Conservation (phyloP, 1,140 invertebrate species). For the Latrodectus geometricus region DNA sequence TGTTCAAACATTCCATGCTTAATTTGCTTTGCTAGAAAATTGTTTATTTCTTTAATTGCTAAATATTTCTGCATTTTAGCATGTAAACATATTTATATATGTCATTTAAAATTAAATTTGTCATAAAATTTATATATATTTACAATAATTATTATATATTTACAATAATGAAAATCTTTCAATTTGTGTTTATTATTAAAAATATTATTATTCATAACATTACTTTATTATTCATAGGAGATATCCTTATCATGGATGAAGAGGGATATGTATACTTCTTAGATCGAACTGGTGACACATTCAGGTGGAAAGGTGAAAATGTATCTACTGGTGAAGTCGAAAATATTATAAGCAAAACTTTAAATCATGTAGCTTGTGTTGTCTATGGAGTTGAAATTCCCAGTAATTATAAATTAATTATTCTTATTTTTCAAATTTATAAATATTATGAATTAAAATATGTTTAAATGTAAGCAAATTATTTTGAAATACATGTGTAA, state of each 20-base stretch:
- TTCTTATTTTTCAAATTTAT: background rate
- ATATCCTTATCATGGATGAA: slow-evolving; percentile 73
- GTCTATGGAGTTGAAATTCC: slow-evolving; percentile 92
- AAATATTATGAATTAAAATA: background rate
- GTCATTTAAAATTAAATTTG: too few relatives aligned
- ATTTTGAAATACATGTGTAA: too few relatives aligned
- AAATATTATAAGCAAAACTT: slow-evolving; percentile 86
- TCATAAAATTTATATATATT: too few relatives aligned
- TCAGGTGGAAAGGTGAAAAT: slow-evolving; percentile 87
- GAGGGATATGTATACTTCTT: slow-evolving; percentile 75
- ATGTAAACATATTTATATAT: too few relatives aligned
- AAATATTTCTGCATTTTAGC: too few relatives aligned
- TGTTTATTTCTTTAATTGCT: too few relatives aligned
- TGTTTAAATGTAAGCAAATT: background rate
- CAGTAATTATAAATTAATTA: slow-evolving; percentile 6
- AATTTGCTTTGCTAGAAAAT: too few relatives aligned
- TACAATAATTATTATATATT: too few relatives aligned
- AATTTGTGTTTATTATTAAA: background rate
- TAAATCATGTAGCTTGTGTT: slow-evolving; percentile 88
- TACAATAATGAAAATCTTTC: too few relatives aligned
- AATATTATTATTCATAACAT: too few relatives aligned
- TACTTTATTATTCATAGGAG: slow-evolving; percentile 69
- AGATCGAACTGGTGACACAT: slow-evolving; percentile 75
- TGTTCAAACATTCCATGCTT: too few relatives aligned
- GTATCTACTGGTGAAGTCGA: slow-evolving; percentile 98